Evolutionary conservation across 2,113 vertebrate genomes (phyloP).

Genomic region (Scomber scombrus): DNA sequence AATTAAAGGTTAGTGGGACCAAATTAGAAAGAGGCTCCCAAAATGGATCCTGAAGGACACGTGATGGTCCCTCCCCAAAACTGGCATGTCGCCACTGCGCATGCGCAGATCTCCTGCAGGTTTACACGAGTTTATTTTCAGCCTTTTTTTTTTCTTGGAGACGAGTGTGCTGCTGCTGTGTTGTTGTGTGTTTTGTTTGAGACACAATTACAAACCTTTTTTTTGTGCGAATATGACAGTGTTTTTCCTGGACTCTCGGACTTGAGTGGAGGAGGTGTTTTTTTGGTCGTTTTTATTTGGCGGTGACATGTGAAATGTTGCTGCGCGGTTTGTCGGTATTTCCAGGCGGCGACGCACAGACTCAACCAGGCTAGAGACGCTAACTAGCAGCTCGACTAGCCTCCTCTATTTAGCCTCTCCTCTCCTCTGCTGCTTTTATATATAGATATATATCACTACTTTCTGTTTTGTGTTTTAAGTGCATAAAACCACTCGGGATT

Average conservation of each 20-base stretch:
- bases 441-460: not conserved
- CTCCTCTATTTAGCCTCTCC: conserved; percentile 15
- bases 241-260: not conserved
- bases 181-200: not conserved
- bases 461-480: not conserved
- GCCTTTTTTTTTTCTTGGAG: conserved; percentile 30
- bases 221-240: not conserved
- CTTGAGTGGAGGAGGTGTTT: not conserved
- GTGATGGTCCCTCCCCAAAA: conserved; percentile 38
- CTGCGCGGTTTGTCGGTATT: conserved; percentile 67
- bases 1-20: conserved; percentile 24
- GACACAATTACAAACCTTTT: not conserved
- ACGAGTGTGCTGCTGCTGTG: not conserved
- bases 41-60: conserved; percentile 44
- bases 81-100: conserved; percentile 49
- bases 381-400: conserved; percentile 41
- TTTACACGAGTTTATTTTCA: conserved; percentile 80
- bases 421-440: not conserved
- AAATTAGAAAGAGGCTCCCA: conserved; percentile 48
- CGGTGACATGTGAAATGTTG: conserved; percentile 73
- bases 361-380: conserved; percentile 71
- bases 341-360: conserved; percentile 66
- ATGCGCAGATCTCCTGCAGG: conserved; percentile 66
- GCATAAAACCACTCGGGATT: not conserved
- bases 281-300: conserved; percentile 7